phyloP scores from a whole-genome alignment of 1,140 invertebrate genomes.

The Dendroctonus ponderosae region DNA sequence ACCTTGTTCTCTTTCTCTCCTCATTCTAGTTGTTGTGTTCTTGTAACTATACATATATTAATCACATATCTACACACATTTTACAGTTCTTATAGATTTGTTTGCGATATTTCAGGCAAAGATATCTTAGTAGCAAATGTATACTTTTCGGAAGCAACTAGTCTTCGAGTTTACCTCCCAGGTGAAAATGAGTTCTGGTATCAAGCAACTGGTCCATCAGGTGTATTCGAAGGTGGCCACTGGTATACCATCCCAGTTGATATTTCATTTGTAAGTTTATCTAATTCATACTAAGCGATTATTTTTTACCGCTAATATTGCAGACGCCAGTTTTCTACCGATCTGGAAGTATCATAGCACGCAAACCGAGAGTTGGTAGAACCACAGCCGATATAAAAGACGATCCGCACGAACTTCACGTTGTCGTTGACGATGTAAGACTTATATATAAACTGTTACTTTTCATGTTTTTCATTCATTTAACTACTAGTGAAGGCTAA shows the following conservation, averaged over 20 bases:
- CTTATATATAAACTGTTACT: neutral
- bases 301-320: slow-evolving; percentile 34
- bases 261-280: slow-evolving; percentile 59
- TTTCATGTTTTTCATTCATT: neutral
- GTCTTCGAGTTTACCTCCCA: slow-evolving; percentile 86
- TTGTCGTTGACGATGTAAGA: slow-evolving; percentile 30
- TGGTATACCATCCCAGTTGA: slow-evolving; percentile 63
- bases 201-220: slow-evolving; percentile 70
- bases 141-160: slow-evolving; percentile 69
- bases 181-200: slow-evolving; percentile 79
- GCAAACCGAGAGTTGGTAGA: slow-evolving; percentile 67
- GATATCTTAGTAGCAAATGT: slow-evolving; percentile 82
- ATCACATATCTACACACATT: no score
- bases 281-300: neutral
- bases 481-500: neutral
- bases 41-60: no score
- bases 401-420: slow-evolving; percentile 29
- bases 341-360: slow-evolving; percentile 87
- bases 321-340: slow-evolving; percentile 91
- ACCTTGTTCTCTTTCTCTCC: no score
- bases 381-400: slow-evolving; percentile 46
- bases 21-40: no score
- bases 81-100: neutral
- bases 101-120: slow-evolving; percentile 54
- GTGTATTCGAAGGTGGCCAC: slow-evolving; percentile 57